Conservation (phyloP, 2,113 vertebrate species). For the Climacteris rufus region DNA sequence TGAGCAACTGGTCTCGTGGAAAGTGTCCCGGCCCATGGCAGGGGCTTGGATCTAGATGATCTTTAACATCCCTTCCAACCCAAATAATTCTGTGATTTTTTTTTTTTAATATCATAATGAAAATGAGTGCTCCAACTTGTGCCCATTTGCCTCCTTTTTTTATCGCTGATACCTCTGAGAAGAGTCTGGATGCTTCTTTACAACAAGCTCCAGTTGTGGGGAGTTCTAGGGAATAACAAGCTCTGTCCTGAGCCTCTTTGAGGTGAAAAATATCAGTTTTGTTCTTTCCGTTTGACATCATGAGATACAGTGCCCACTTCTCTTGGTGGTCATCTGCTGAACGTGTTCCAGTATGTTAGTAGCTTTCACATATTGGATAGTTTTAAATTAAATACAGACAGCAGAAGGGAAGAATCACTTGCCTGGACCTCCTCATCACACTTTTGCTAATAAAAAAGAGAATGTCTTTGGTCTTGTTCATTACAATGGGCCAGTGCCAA, state of each 20-base stretch:
- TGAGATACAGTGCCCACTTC: neutral
- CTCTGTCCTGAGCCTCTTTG: neutral
- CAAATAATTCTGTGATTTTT: neutral
- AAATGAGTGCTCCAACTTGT: neutral
- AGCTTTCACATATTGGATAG: neutral
- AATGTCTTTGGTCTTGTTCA: neutral
- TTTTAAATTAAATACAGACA: neutral
- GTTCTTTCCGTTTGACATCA: neutral
- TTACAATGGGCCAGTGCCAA: neutral
- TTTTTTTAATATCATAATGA: neutral
- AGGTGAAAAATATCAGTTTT: neutral
- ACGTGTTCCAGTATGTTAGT: neutral
- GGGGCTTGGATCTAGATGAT: neutral
- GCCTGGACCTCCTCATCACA: neutral
- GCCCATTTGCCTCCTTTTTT: no score
- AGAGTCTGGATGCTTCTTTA: neutral
- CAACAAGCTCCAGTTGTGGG: neutral
- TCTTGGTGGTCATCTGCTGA: neutral
- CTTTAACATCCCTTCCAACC: neutral
- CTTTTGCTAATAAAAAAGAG: neutral
- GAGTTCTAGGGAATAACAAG: neutral
- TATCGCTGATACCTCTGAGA: neutral
- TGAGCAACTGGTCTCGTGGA: neutral
- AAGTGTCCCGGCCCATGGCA: neutral
- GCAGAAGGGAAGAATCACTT: neutral